phyloP scores from a whole-genome alignment of 2,797 vertebrate species.

The Vultur gryphus region DNA sequence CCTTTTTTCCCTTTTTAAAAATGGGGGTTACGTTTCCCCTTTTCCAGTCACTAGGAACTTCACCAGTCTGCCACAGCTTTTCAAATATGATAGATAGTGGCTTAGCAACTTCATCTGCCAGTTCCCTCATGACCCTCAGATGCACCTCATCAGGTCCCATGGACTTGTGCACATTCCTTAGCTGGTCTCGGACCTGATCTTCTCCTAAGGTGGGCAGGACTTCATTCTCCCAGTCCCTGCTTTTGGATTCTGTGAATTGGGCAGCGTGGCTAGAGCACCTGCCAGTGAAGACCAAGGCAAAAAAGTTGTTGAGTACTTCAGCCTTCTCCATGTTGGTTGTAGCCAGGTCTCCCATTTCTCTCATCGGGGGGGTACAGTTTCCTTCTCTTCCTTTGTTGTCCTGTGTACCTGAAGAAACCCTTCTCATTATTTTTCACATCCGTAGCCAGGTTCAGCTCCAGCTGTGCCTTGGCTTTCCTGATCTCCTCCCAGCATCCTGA shows the following conservation, averaged over 20 bases:
- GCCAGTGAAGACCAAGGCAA: not conserved
- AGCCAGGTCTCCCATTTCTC: not conserved
- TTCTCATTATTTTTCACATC: not conserved
- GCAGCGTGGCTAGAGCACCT: not conserved
- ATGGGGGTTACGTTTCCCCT: not conserved
- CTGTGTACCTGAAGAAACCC: not conserved
- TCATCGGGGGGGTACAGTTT: not conserved
- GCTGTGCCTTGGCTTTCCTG: not conserved
- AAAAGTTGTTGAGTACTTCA: not conserved
- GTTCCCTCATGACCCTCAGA: not conserved
- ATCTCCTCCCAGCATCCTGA: not conserved
- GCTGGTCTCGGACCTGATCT: not conserved
- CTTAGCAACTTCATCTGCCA: not conserved
- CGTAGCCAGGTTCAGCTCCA: not conserved
- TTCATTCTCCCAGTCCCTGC: not conserved
- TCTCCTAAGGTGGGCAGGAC: not conserved
- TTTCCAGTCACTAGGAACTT: no score
- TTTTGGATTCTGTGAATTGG: not conserved
- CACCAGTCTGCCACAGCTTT: no score
- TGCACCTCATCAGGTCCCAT: not conserved
- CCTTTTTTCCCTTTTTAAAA: not conserved
- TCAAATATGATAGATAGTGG: no score
- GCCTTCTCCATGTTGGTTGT: not conserved
- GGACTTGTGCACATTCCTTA: not conserved
- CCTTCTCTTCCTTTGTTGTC: not conserved